phyloP scores from a whole-genome alignment of 2,113 vertebrate species.

The Ascaphus truei region DNA sequence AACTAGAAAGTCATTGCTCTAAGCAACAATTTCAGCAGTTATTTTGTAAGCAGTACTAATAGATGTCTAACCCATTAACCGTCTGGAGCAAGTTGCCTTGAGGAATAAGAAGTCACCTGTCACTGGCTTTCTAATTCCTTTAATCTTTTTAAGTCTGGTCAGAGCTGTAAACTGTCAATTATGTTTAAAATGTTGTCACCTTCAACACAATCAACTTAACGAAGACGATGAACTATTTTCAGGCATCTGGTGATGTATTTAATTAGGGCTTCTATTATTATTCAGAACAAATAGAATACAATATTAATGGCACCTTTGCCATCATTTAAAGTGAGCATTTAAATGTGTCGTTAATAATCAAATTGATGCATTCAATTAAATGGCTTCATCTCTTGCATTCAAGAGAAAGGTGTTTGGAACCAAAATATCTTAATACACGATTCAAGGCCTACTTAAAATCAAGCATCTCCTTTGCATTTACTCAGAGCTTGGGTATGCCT shows the following conservation, averaged over 20 bases:
- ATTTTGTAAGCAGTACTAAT: slow-evolving; percentile 64
- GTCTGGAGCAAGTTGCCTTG: slow-evolving; percentile 58
- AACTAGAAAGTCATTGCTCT: slow-evolving; percentile 56
- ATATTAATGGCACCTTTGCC: slow-evolving; percentile 40
- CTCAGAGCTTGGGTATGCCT: no score
- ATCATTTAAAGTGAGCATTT: no score
- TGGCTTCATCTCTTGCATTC: no score
- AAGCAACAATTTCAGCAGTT: slow-evolving; percentile 63
- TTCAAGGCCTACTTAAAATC: no score
- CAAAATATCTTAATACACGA: no score
- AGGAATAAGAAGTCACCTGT: slow-evolving; percentile 65
- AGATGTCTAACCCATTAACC: slow-evolving; percentile 59
- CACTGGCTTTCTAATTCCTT: slow-evolving; percentile 66
- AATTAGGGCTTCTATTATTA: slow-evolving; percentile 40
- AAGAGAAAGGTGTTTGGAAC: no score
- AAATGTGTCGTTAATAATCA: no score
- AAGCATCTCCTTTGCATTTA: no score
- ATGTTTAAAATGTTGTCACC: slow-evolving; percentile 64
- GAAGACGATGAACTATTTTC: slow-evolving; percentile 62
- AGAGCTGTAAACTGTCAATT: slow-evolving; percentile 63
- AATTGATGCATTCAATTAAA: no score
- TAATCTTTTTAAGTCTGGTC: slow-evolving; percentile 71
- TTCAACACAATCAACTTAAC: slow-evolving; percentile 61
- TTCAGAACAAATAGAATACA: neutral
- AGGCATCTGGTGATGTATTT: slow-evolving; percentile 62